Evolutionary conservation across 2,888 invertebrate species (phyloP).

Genomic region (Hydropsyche betteni): DNA sequence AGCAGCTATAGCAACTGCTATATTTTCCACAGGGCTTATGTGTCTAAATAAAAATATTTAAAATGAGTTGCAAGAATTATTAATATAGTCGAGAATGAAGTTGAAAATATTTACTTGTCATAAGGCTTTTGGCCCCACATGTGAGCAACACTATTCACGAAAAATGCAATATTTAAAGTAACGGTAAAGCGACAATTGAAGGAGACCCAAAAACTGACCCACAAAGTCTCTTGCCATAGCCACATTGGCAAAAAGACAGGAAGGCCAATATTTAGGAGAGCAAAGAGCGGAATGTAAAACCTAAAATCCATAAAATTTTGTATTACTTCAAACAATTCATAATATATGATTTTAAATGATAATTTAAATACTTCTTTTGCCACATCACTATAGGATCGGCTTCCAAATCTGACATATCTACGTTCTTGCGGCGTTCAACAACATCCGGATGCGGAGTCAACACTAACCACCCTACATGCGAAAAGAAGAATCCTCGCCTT

Average conservation of each 20-base stretch:
- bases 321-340: too few species aligned
- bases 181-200: constrained; percentile 85
- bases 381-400: constrained; percentile 79
- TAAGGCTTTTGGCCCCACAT: constrained; percentile 93
- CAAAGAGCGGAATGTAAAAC: constrained; percentile 76
- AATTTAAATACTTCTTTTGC: constrained; percentile 69
- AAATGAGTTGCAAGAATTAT: not conserved
- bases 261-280: constrained; percentile 70
- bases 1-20: constrained; percentile 77
- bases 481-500: constrained; percentile 86
- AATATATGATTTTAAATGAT: constrained; percentile 38
- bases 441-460: constrained; percentile 85
- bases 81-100: not conserved
- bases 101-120: constrained; percentile 72
- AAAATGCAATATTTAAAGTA: constrained; percentile 90
- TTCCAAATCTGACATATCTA: constrained; percentile 77
- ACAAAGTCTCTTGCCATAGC: constrained; percentile 83
- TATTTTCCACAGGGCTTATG: constrained; percentile 77
- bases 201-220: constrained; percentile 84
- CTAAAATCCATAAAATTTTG: constrained; percentile 59
- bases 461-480: constrained; percentile 93
- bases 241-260: constrained; percentile 83
- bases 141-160: constrained; percentile 95
- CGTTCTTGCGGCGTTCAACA: constrained; percentile 71
- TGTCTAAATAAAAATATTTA: constrained; percentile 62